Evolutionary conservation across 2,113 vertebrate genomes (phyloP).

Genomic region (Hiodon alosoides): DNA sequence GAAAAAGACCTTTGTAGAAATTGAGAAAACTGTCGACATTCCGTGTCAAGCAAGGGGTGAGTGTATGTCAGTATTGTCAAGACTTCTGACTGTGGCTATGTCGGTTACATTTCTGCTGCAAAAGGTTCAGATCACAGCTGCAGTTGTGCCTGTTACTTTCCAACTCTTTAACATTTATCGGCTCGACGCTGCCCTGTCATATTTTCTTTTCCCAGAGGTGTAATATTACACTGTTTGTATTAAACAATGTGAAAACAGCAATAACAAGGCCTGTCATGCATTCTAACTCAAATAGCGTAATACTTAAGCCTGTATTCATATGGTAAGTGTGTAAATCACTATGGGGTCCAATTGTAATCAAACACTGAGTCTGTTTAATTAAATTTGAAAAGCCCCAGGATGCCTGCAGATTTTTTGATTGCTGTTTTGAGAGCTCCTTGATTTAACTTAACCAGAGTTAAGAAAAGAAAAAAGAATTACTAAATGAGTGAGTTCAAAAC

Average conservation of each 20-base stretch:
- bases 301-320: not conserved
- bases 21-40: conserved; percentile 77
- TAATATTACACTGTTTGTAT: not conserved
- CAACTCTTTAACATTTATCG: not conserved
- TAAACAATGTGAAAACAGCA: not conserved
- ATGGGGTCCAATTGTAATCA: conserved; percentile 20
- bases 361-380: conserved; percentile 23
- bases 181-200: no score
- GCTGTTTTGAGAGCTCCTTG: conserved; percentile 17
- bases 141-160: not conserved
- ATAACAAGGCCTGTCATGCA: not conserved
- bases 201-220: not conserved
- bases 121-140: not conserved
- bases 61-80: conserved; percentile 2
- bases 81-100: no score
- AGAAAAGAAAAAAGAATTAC: not conserved
- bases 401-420: conserved; percentile 19
- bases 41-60: conserved; percentile 80
- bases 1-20: conserved; percentile 65
- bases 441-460: conserved; percentile 18
- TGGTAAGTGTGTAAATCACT: not conserved
- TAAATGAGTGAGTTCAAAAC: conserved; percentile 27
- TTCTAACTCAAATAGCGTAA: conserved; percentile 3
- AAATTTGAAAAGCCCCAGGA: conserved; percentile 18
- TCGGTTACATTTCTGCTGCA: not conserved